Evolutionary conservation across 1,140 invertebrate species (phyloP), one percentile per base, ranked within the genome.

Genomic region (Orius insidiosus): DNA sequence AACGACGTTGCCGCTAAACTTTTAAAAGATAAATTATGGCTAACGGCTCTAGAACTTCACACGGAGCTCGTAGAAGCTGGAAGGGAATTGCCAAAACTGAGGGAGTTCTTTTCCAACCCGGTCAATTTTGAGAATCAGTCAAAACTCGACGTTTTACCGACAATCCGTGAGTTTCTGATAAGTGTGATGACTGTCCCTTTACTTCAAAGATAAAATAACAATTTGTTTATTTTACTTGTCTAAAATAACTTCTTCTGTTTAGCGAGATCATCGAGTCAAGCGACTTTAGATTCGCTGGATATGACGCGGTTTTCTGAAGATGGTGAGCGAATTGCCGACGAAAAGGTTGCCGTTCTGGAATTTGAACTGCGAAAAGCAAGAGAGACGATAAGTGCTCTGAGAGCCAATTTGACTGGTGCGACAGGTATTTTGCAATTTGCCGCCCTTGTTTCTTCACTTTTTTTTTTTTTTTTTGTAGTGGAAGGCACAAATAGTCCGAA

Each of bases 261-360:
- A 86, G 83, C 75, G 44, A 72, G 85, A 49, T 85, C 81, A 19
- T 81, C 80, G n/a, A 88, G 85, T 65, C 79, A 86, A 62, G 83
- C 77, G 31, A 90, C 86, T 35, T 71, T 90, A 55, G 87, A 92
- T 63, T 89, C 85, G 9, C 64, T 89, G 46, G 86, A 90, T 60
- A 79, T 87, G 63, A 79, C 85, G n/a, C 68, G 84, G 43, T 85
- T 80, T 59, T 90, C 85, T 3, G 87, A 92, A 68, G 85, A 90
- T 71, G 85, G 83, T 8, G 78, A 80, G 49, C 60, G 68, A 55
- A 76, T 74, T 5, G 65, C 71, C 6, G 83, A 86, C 63, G 79
- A 87, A 53, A 68, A 74, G 56, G 75, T 88, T 6, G 85, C 85
- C 44, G 78, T 89, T 30, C 62, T 92, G 33, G 85, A 90, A 64